These are phyloP conservation scores for Bubalus kerabau DNA, from an alignment of 2,113 vertebrate species.

Conservation along the genomic window DNA sequence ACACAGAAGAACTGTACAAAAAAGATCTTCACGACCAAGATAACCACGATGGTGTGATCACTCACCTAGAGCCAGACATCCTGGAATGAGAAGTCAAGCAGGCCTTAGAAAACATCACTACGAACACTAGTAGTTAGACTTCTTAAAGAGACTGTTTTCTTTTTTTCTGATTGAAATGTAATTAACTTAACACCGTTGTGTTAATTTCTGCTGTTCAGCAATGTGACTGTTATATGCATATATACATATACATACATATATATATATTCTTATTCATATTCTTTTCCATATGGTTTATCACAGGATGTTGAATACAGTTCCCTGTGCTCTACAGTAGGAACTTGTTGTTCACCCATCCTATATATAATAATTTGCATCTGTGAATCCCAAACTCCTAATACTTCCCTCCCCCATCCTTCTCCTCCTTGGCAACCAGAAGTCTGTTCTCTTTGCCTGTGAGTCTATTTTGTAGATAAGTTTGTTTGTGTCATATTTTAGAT, in stretches of 20 bases:
- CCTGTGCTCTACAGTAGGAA: neutral
- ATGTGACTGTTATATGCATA: neutral
- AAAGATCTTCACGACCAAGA: no score
- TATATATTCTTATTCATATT: neutral
- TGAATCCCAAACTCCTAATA: neutral
- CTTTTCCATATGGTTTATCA: neutral
- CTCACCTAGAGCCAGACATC: no score
- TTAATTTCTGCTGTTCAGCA: neutral
- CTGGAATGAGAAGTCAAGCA: no score
- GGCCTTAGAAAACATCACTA: no score
- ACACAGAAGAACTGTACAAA: no score
- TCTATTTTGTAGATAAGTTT: neutral
- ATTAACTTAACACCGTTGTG: neutral
- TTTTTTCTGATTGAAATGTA: neutral
- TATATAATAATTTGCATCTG: neutral
- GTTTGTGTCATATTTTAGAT: neutral
- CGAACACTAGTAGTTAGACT: neutral
- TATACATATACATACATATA: neutral
- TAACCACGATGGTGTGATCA: no score
- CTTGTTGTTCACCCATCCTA: neutral
- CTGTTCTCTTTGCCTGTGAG: neutral
- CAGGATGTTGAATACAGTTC: neutral
- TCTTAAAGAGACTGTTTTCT: neutral
- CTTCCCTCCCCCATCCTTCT: neutral
- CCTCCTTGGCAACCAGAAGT: neutral